Percentiles rank a stretch among this genome's conserved stretches.
phyloP scores from a whole-genome alignment of 2,888 invertebrate species.

The Carabus problematicus region DNA sequence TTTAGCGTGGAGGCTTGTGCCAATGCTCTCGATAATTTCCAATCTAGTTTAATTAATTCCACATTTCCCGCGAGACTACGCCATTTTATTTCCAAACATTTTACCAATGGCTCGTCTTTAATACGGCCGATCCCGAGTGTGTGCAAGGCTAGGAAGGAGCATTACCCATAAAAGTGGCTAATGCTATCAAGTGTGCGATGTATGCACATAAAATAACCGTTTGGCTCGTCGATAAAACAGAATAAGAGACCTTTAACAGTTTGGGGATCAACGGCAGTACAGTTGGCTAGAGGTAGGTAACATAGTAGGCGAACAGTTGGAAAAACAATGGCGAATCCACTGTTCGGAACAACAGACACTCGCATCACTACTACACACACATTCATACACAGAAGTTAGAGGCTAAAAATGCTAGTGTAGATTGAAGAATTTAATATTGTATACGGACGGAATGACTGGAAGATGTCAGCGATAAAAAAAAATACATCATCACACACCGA shows the following conservation, averaged over 20 bases:
- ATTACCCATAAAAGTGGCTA: conserved; percentile 36
- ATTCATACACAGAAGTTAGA: neutral
- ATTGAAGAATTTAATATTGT: conserved; percentile 8
- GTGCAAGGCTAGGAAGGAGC: conserved; percentile 22
- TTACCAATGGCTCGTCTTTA: too few relatives aligned
- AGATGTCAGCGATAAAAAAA: conserved; percentile 1
- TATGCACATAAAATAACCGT: conserved; percentile 42
- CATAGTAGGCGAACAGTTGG: neutral
- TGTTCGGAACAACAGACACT: too few relatives aligned
- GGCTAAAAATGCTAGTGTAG: neutral
- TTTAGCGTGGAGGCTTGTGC: too few relatives aligned
- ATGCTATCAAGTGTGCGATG: conserved; percentile 39
- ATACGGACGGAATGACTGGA: neutral
- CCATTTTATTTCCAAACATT: conserved; percentile 16
- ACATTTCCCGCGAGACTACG: neutral
- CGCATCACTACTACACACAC: neutral
- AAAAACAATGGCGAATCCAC: neutral
- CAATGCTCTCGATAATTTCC: too few relatives aligned
- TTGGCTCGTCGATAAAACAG: conserved; percentile 35
- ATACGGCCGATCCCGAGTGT: conserved; percentile 11
- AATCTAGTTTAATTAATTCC: too few relatives aligned
- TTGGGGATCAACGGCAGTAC: neutral
- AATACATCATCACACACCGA: conserved; percentile 2
- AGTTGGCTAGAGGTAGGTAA: neutral
- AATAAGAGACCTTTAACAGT: conserved; percentile 19